Evolutionary conservation across 1,140 invertebrate species (phyloP), one percentile per base, ranked within the genome.

Genomic region (Nylanderia fulva): DNA sequence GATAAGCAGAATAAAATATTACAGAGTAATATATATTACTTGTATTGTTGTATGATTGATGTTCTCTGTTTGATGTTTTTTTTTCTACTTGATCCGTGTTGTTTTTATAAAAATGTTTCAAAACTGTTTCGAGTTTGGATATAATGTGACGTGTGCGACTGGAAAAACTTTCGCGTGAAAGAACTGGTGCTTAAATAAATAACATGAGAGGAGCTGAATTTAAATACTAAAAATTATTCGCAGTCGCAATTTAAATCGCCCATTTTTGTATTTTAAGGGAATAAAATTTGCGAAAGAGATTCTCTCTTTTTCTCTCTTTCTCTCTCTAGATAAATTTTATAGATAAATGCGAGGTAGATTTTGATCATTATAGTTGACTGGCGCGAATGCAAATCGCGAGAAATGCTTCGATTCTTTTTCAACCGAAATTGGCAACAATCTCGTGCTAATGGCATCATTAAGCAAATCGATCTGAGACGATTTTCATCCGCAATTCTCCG

Each of bases 401-500:
- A 61, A n/a, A 21, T 7, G n/a, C 33, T 66, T 79, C 52, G 15
- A 48, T 68, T 39, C 45, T 54, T 79, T 79, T 54, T 27, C 61
- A 21, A 39, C 36, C 18, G 72, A 52, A 18, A 68, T 79, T 79
- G 61, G 29, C 9, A 79, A 54, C 13, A 45, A 11, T 45, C 64
- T 66, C 18, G 21, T 18, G 42, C 45, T 68, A 68, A 68, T 72
- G 76, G 82, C 24, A 61, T 76, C 85, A 76, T 85, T 85, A 71
- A 71, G 66, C 48, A 13, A 24, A 29, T 82, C 63, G 36, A 63
- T 85, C 63, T 18, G 52, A 52, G 52, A 7, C 48, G 45, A 86
- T 45, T 85, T 29, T 77, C 54, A 24, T 48, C 24, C 13, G 15
- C 52, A 33, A 24, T 77, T 63, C 42, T 15, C n/a, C 63, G 24